Evolutionary conservation across 2,888 invertebrate species (phyloP), one percentile per base, ranked within the genome.

Genomic region (Scrobipalpa atriplicella): DNA sequence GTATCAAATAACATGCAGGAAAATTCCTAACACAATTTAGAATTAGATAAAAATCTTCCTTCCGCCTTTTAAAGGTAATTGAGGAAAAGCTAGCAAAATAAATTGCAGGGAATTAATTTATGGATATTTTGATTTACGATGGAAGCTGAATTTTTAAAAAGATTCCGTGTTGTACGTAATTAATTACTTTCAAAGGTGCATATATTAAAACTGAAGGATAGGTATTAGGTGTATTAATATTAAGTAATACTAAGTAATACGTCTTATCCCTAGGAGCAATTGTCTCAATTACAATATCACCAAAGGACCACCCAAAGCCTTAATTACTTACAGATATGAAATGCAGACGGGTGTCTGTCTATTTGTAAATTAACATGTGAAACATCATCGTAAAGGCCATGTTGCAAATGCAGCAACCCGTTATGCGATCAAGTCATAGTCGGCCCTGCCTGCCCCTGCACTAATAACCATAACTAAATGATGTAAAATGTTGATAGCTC

Each of bases 401-500:
- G n/a, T 47, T 47, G 47, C 47, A 47, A 47, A n/a, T 47, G 47
- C 47, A 47, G 47, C n/a, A 47, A 47, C 47, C 47, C 47, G 47
- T 47, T 47, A 47, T 47, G 47, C 8, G 47, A 47, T 47, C 47
- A 29, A 29, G 29, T 29, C 29, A 16, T 16, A 47, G 47, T 47
- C 47, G 47, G 47, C 47, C n/a, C n/a, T 47, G 47, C 52, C 18
- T 21, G 10, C 18, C 54, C 54, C 21, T 56, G 54, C 54, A 38
- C 58, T 38, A 63, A 51, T 47, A 52, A 38, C 52, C 36, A 52
- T 63, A 43, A 63, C 41, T 36, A 47, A 62, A 62, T 39, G 61
- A 41, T 41, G 54, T 56, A 39, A 62, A 58, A 39, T 18, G 61
- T 61, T 61, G 63, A 52, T 63, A 52, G 52, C 63, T 63, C 29